Percentiles rank a stretch among this genome's conserved stretches.
Evolutionary conservation across 2,797 vertebrate species (phyloP).

Genomic region (Gouania willdenowi): DNA sequence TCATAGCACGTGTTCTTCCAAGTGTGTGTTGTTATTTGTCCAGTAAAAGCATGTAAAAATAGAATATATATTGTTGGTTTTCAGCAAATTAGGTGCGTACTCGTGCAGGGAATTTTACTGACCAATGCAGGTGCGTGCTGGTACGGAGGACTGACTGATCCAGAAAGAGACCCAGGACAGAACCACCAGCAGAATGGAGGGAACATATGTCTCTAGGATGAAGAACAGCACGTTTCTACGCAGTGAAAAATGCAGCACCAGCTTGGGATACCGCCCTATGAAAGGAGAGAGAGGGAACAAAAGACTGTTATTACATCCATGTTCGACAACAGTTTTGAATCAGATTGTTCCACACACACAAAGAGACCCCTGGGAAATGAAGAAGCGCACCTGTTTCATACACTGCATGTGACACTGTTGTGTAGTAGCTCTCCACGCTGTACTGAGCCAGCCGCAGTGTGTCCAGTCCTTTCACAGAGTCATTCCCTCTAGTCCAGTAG

Average conservation of each 20-base stretch:
- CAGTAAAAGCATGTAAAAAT: no score
- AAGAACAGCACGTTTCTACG: conserved; percentile 89
- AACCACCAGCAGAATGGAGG: conserved; percentile 86
- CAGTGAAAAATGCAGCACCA: conserved; percentile 88
- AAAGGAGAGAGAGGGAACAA: neutral
- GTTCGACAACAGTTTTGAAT: neutral
- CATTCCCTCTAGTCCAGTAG: conserved; percentile 91
- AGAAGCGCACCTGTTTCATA: conserved; percentile 85
- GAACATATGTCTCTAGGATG: conserved; percentile 89
- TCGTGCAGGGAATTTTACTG: conserved; percentile 10
- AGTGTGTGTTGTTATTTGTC: no score
- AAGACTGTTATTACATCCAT: neutral
- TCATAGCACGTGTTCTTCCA: no score
- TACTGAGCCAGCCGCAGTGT: conserved; percentile 85
- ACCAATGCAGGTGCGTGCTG: conserved; percentile 90
- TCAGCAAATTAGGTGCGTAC: no score
- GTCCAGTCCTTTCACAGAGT: conserved; percentile 86
- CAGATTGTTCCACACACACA: neutral
- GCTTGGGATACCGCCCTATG: conserved; percentile 84
- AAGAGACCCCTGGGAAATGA: neutral
- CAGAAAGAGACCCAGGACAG: conserved; percentile 93
- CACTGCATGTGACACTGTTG: conserved; percentile 84
- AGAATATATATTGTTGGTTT: no score
- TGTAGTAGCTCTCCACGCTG: conserved; percentile 88
- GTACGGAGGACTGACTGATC: conserved; percentile 92